Percentiles rank a stretch among this genome's conserved stretches.
phyloP scores from a whole-genome alignment of 2,888 invertebrate species.

The Volucella zonaria region DNA sequence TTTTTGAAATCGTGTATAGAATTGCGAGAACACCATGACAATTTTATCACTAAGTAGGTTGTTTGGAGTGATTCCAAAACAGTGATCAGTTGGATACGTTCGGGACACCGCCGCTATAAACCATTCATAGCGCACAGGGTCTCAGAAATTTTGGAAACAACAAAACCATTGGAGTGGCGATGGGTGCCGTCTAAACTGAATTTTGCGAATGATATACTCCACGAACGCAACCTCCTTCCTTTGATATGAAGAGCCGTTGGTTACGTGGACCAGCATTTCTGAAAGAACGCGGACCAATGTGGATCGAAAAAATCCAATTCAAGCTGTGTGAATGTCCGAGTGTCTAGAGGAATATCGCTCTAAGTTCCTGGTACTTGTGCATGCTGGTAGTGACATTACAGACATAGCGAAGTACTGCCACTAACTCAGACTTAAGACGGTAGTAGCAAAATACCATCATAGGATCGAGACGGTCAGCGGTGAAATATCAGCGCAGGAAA shows the following conservation, averaged over 20 bases:
- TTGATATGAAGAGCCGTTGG: slow-evolving; percentile 18
- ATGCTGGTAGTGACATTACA: neutral
- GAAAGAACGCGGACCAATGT: neutral
- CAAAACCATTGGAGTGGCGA: no score
- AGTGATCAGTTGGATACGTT: slow-evolving; percentile 68
- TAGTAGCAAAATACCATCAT: neutral
- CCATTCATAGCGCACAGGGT: slow-evolving; percentile 28
- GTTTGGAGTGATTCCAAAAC: slow-evolving; percentile 31
- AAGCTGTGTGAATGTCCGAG: neutral
- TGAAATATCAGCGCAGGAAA: neutral
- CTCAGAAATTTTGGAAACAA: slow-evolving; percentile 22
- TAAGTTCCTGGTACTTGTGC: neutral
- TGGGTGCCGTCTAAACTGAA: slow-evolving; percentile 28
- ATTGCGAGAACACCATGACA: neutral
- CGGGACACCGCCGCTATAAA: slow-evolving; percentile 64
- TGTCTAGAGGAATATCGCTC: neutral
- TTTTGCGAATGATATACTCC: slow-evolving; percentile 9
- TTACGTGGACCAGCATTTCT: slow-evolving; percentile 22
- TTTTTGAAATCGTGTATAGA: slow-evolving; percentile 32
- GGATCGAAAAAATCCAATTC: neutral
- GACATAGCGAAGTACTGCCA: neutral
- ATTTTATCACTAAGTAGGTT: slow-evolving; percentile 2
- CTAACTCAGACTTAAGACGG: neutral
- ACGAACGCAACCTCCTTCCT: neutral
- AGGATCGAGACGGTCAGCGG: neutral